Evolutionary conservation across 2,113 vertebrate species (phyloP), one percentile per base, ranked within the genome.

Genomic region (Patagioenas fasciata): DNA sequence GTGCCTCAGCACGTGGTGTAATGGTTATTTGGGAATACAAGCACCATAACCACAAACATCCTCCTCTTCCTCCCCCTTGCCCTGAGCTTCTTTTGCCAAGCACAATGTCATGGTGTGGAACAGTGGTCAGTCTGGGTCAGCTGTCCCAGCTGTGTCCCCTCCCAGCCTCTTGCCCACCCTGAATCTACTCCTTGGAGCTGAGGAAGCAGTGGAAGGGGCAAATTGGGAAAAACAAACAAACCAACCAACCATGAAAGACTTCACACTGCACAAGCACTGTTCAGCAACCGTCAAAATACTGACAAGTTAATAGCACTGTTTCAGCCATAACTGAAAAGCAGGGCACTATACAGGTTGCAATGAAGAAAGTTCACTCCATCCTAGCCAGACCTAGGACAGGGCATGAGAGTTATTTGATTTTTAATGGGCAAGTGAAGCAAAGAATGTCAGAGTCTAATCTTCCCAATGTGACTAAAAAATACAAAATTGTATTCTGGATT

Each of bases 1-100:
- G 23, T 10, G 17, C 19, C 25, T 32, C 42, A 40, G 34, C 11
- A 62, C 0, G 0, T 1, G 0, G 1, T 1, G 0, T 15, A 56
- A 28, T 15, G 6, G 34, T 18, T 67, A 28, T 26, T 80, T 67
- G 32, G 13, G 62, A 85, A 64, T 23, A 51, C 5, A 57, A 80
- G 12, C 2, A 1, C 19, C 32, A 40, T 19, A 80, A 85, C 25
- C 56, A 57, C 2, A 0, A 80, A 57, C 0, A 1, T 25, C 3
- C 2, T n/a, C 24, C 7, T 32, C 38, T 48, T 48, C 18, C 21
- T 62, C 6, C 28, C 64, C 57, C 19, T 42, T 36, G 48, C n/a
- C 20, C n/a, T 65, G 13, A 54, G 64, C 19, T 93, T 85, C 75
- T 71, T 47, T 11, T 93, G 57, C 71, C 82, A 38, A 66, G 15